These are phyloP conservation scores for Pluvianellus socialis DNA, from an alignment of 2,113 vertebrate species.

Conservation along the genomic window DNA sequence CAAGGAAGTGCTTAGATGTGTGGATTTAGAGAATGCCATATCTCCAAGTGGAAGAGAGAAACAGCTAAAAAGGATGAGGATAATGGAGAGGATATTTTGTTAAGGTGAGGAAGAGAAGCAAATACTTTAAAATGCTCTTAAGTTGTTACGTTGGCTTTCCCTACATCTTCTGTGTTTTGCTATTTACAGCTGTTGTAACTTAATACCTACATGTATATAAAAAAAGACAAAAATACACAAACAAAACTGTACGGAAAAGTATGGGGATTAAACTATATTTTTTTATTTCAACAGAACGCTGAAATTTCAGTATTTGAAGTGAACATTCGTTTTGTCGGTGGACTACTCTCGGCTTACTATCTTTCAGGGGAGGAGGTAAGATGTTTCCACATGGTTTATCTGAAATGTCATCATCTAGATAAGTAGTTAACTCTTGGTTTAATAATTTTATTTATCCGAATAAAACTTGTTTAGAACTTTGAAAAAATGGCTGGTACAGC, in stretches of 20 bases:
- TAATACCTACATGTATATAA: background rate
- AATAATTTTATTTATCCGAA: background rate
- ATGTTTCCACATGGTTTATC: background rate
- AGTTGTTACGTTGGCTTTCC: background rate
- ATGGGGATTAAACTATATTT: background rate
- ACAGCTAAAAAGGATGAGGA: background rate
- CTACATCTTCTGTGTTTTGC: background rate
- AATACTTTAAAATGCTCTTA: background rate
- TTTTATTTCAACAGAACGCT: slow-evolving; percentile 83
- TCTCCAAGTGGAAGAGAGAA: background rate
- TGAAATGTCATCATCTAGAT: background rate
- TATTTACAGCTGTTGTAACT: background rate
- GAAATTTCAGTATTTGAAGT: slow-evolving; percentile 98
- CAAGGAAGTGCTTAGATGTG: background rate
- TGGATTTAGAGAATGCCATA: background rate
- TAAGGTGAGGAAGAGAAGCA: background rate
- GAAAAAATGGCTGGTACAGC: background rate
- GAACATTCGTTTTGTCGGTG: slow-evolving; percentile 97
- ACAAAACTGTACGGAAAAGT: background rate
- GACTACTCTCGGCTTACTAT: slow-evolving; percentile 96
- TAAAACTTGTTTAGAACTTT: background rate
- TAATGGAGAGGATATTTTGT: background rate
- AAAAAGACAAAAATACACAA: background rate
- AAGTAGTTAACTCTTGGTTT: background rate
- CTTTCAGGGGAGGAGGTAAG: slow-evolving; percentile 98